Conservation (phyloP, 2,113 vertebrate genomes). For the Gavialis gangeticus region DNA sequence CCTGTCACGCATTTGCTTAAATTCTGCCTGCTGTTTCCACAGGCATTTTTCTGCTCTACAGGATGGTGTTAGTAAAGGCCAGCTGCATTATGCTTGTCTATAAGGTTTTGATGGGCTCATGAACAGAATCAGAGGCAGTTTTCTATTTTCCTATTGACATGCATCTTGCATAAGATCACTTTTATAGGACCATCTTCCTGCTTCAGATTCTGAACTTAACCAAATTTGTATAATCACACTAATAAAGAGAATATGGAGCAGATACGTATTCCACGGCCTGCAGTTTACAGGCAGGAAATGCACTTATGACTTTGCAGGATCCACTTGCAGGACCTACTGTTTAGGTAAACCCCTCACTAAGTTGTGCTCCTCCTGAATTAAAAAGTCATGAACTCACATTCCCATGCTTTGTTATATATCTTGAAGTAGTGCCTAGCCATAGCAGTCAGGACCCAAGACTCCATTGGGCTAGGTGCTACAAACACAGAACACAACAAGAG, state of each 20-base stretch:
- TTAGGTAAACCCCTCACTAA: neutral
- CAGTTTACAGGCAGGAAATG: neutral
- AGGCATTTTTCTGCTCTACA: neutral
- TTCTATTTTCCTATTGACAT: neutral
- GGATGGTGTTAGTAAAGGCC: neutral
- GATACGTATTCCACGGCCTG: neutral
- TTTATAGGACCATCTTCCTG: neutral
- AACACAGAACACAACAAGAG: neutral
- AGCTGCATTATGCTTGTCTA: too few species aligned
- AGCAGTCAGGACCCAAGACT: too few species aligned
- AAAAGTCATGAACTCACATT: neutral
- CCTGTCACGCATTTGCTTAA: neutral
- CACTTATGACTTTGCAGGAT: neutral
- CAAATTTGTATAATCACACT: neutral
- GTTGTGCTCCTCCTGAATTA: neutral
- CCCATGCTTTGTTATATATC: neutral
- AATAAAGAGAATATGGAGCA: neutral
- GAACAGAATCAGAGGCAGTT: neutral
- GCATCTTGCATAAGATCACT: neutral
- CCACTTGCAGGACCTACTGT: neutral
- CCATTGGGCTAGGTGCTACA: neutral
- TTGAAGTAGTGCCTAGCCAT: neutral
- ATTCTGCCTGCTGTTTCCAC: neutral
- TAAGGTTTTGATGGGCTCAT: fast-evolving
- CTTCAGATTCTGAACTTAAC: neutral